Percentiles rank a stretch among this genome's conserved stretches.
phyloP scores from a whole-genome alignment of 2,888 invertebrate species.

The Oscheius myriophilus region DNA sequence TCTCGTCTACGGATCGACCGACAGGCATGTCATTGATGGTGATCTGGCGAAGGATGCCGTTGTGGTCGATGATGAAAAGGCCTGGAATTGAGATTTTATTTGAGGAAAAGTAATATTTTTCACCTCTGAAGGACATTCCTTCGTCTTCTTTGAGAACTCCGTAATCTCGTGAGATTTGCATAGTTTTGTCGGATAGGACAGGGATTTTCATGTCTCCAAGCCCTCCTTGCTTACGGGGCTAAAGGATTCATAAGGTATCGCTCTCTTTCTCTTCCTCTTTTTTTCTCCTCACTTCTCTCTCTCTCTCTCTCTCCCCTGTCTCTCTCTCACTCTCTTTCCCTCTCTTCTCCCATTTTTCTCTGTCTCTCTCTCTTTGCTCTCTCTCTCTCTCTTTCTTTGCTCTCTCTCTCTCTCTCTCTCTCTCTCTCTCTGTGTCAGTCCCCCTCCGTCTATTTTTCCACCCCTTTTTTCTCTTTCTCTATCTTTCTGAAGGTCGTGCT shows the following conservation, averaged over 20 bases:
- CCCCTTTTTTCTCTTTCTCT: too few species aligned
- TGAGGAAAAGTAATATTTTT: not conserved
- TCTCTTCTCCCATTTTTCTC: too few species aligned
- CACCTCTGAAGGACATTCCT: conserved; percentile 82
- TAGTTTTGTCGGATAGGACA: conserved; percentile 89
- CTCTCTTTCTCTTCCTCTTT: too few species aligned
- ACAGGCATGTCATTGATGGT: conserved; percentile 97
- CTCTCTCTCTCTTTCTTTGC: conserved; percentile 1
- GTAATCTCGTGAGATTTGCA: conserved; percentile 85
- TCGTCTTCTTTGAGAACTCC: conserved; percentile 89
- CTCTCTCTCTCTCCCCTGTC: not conserved
- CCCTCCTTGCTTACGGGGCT: conserved; percentile 86
- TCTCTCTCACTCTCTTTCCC: too few species aligned
- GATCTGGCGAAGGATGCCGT: conserved; percentile 87
- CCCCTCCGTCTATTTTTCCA: too few species aligned
- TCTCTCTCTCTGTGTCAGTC: too few species aligned
- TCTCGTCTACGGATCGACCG: conserved; percentile 80
- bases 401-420: not conserved
- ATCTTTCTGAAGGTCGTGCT: too few species aligned
- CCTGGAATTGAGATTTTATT: not conserved
- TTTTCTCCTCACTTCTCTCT: not conserved
- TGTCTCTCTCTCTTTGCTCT: not conserved
- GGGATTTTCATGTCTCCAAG: conserved; percentile 94
- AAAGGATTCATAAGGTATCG: not conserved
- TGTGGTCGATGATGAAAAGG: conserved; percentile 90